Evolutionary conservation across 2,888 invertebrate species (phyloP).

Genomic region (Pherbina coryleti): DNA sequence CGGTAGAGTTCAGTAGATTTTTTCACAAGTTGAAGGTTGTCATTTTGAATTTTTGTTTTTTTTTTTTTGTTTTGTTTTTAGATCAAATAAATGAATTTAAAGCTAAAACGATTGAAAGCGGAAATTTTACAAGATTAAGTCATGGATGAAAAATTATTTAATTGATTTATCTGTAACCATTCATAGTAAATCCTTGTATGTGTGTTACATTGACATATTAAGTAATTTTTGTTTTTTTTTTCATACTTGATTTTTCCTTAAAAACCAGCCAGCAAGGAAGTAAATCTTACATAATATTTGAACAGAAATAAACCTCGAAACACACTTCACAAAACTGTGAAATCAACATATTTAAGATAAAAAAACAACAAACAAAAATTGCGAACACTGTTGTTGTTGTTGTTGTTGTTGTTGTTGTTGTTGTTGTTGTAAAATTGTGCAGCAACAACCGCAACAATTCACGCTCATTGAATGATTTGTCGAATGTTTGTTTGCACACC

Average conservation of each 20-base stretch:
- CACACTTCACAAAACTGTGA: not conserved
- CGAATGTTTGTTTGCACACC: conserved; percentile 10
- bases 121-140: too few species aligned
- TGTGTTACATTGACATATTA: too few species aligned
- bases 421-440: not conserved
- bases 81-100: too few species aligned
- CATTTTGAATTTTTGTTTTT: too few species aligned
- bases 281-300: conserved; percentile 9
- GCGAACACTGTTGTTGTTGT: not conserved
- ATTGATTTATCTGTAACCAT: too few species aligned
- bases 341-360: not conserved
- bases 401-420: not conserved
- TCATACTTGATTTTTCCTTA: not conserved
- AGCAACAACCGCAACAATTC: not conserved
- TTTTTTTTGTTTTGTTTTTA: too few species aligned
- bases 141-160: too few species aligned
- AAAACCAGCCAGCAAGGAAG: conserved; percentile 34
- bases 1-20: too few species aligned
- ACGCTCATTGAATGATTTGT: not conserved
- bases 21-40: too few species aligned
- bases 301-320: not conserved
- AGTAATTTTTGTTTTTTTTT: not conserved
- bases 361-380: not conserved
- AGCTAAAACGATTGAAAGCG: too few species aligned
- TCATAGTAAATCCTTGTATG: too few species aligned